Base-by-base conservation (phyloP, 2,888 invertebrate genomes). In the Punctoribates punctum region DNA sequence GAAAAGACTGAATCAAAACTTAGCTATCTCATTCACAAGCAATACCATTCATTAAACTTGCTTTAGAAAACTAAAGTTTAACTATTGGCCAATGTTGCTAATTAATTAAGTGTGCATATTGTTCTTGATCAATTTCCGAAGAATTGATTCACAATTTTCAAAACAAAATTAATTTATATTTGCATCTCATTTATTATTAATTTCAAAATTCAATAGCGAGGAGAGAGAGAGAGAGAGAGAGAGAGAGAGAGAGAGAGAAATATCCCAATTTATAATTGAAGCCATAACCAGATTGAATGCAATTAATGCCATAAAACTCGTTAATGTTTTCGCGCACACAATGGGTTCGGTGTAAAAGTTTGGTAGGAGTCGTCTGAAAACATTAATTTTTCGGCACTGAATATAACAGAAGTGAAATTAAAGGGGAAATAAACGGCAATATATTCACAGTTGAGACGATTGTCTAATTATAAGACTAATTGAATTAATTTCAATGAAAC, bases 301-400 rank as follows among this genome's bases (percentile, higher is more conserved):
- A 65, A 65, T 65, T 65, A 65, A 65, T 65, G 62, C 34, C 62
- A 65, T 34, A 65, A 65, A 65, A 65, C 62, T 65, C 34, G 60
- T 60, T 60, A 60, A 60, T 57, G 29, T 27, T 25, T 60, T 60
- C 23, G 13, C 23, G 13, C 34, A 65, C n/a, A 65, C 34, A 65
- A 65, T 34, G 13, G 13, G n/a, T 6, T 48, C 17, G n/a, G 17
- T 54, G n/a, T n/a, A 6, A 54, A n/a, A 20, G 1, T n/a, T 54
- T 54, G 17, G 17, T 48, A 48, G n/a, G 48, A 17, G 13, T 48
- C 13, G 48, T 6, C 48, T 48, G 48, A 48, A 48, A 48, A 57
- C 57, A 25, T 6, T 57, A 57, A 57, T 57, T 57, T 23, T 9
- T 11, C 8, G 23, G 11, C 23, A 57, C 17, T 57, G 23, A 57